Conservation (phyloP, 2,888 invertebrate genomes). For the Caenorhabditis wallacei region DNA sequence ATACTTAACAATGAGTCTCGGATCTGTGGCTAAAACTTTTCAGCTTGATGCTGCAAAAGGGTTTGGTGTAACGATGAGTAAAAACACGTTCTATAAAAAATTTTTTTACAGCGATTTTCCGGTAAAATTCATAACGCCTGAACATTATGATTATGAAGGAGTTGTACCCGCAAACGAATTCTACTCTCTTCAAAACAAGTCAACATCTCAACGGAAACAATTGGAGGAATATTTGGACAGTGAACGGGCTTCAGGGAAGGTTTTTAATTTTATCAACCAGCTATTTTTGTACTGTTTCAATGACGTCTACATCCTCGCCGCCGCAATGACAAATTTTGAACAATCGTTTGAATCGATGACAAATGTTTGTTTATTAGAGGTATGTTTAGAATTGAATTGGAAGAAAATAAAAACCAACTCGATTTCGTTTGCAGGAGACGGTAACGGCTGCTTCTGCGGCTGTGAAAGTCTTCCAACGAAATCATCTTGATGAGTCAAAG, state of each 20-base stretch:
- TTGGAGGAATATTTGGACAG: neutral
- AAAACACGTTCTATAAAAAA: too few species aligned
- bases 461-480: neutral
- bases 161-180: neutral
- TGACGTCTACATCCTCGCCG: slow-evolving; percentile 14
- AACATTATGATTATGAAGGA: slow-evolving; percentile 4
- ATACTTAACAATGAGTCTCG: slow-evolving; percentile 12
- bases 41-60: slow-evolving; percentile 8
- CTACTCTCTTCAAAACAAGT: slow-evolving; percentile 3
- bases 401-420: too few species aligned
- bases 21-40: slow-evolving; percentile 7
- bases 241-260: too few species aligned
- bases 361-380: slow-evolving; percentile 2
- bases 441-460: neutral
- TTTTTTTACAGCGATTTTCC: slow-evolving; percentile 1
- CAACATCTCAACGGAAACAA: neutral
- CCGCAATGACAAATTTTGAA: slow-evolving; percentile 3
- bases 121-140: neutral
- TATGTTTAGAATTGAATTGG: too few species aligned
- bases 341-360: slow-evolving; percentile 9
- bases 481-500: neutral
- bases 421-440: neutral
- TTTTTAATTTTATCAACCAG: slow-evolving; percentile 12
- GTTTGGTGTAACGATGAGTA: too few species aligned
- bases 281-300: slow-evolving; percentile 16